Conservation (phyloP, 2,888 invertebrate species). For the Ophioninae sp. region DNA sequence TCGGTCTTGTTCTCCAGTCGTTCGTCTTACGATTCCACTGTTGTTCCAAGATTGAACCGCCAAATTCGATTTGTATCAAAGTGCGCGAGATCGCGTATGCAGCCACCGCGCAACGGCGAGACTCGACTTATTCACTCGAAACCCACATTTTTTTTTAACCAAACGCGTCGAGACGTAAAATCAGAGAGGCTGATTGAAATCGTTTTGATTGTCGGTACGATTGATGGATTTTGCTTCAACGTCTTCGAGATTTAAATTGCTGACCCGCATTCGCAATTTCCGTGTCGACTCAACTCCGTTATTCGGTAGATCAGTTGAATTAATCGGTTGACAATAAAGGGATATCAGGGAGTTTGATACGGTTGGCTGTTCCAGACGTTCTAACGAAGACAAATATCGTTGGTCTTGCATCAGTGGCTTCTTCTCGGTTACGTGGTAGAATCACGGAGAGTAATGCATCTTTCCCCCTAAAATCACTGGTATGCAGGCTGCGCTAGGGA, state of each 20-base stretch:
- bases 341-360: constrained; percentile 20
- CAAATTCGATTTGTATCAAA: constrained; percentile 8
- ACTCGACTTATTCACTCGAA: neutral
- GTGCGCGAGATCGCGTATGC: neutral
- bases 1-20: constrained; percentile 23
- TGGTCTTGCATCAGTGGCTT: constrained; percentile 59
- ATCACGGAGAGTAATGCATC: constrained; percentile 70
- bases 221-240: neutral
- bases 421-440: constrained; percentile 45
- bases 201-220: neutral
- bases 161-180: neutral
- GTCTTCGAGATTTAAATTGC: neutral
- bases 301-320: constrained; percentile 2
- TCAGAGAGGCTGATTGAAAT: neutral
- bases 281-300: constrained; percentile 8
- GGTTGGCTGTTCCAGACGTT: constrained; percentile 48
- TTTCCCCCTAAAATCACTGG: constrained; percentile 65
- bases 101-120: neutral
- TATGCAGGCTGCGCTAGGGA: constrained; percentile 4
- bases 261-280: neutral
- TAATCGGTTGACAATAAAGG: neutral
- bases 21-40: constrained; percentile 11
- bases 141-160: neutral
- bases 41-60: constrained; percentile 15
- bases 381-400: constrained; percentile 61